Conservation (phyloP, 2,797 vertebrate species). For the Argentina silus region DNA sequence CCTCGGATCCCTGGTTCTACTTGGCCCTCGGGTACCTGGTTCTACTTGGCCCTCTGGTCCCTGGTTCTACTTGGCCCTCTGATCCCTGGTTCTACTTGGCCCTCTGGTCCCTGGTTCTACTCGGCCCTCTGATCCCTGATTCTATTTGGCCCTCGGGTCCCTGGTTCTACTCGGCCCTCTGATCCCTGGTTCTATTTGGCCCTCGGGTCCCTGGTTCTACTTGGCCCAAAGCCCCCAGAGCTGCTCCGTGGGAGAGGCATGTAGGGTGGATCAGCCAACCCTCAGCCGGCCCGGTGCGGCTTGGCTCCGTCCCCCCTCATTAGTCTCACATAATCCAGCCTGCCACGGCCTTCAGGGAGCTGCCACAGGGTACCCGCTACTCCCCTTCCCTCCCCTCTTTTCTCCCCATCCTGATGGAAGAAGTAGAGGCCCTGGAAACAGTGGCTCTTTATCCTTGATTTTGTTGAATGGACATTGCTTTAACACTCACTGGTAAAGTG, state of each 20-base stretch:
- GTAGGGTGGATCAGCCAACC: conserved; percentile 34
- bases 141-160: neutral
- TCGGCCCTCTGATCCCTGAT: neutral
- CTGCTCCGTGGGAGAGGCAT: neutral
- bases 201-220: neutral
- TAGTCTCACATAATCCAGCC: conserved; percentile 52
- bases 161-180: neutral
- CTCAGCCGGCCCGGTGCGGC: conserved; percentile 46
- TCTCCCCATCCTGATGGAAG: conserved; percentile 22
- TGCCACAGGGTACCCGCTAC: conserved; percentile 26
- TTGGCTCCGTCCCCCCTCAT: conserved; percentile 50
- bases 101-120: neutral
- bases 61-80: neutral
- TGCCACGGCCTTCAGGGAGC: conserved; percentile 43
- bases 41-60: neutral
- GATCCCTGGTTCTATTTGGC: no score
- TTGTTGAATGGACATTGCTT: conserved; percentile 44
- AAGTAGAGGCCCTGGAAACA: conserved; percentile 32
- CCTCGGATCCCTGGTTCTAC: neutral
- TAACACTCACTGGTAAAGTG: conserved; percentile 54
- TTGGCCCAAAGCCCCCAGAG: neutral
- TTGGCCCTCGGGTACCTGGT: neutral
- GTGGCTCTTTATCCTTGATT: conserved; percentile 41
- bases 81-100: no score
- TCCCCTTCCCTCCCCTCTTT: neutral